These are phyloP conservation scores for Onychorhynchus coronatus DNA, from an alignment of 2,113 vertebrate genomes.

Conservation along the genomic window DNA sequence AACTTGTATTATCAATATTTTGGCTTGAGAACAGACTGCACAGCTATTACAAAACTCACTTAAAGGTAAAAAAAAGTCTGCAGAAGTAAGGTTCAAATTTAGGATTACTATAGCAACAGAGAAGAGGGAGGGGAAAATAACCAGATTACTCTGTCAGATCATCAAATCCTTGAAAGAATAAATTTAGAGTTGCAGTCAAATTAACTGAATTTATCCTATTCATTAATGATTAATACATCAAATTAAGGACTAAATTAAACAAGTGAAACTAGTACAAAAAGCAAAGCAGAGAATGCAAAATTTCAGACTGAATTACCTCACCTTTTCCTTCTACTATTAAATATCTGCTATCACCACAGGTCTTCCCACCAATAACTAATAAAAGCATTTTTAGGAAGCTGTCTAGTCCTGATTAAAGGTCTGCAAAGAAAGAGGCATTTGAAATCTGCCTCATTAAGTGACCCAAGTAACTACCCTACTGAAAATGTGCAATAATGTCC, in stretches of 20 bases:
- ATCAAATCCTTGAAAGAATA: neutral
- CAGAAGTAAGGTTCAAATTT: conserved; percentile 35
- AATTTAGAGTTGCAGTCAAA: neutral
- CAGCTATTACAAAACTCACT: neutral
- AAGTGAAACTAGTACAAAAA: neutral
- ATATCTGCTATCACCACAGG: neutral
- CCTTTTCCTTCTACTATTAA: neutral
- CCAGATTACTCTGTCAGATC: neutral
- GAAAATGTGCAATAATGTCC: neutral
- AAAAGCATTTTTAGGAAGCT: neutral
- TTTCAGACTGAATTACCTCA: neutral
- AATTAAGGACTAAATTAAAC: neutral
- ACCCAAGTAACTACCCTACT: neutral
- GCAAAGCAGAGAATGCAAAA: neutral
- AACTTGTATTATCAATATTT: neutral
- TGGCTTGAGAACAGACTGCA: neutral
- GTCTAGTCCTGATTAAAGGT: neutral
- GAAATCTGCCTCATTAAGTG: neutral
- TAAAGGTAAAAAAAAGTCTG: neutral
- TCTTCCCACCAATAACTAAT: neutral
- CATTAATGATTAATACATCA: neutral
- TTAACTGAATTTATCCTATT: neutral
- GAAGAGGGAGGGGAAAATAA: neutral
- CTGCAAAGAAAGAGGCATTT: neutral
- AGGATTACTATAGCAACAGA: conserved; percentile 54